A percentile compares a stretch with the other conserved stretches of the same genome.
Conservation (phyloP, 2,797 vertebrate genomes). For the Thunnus albacares region DNA sequence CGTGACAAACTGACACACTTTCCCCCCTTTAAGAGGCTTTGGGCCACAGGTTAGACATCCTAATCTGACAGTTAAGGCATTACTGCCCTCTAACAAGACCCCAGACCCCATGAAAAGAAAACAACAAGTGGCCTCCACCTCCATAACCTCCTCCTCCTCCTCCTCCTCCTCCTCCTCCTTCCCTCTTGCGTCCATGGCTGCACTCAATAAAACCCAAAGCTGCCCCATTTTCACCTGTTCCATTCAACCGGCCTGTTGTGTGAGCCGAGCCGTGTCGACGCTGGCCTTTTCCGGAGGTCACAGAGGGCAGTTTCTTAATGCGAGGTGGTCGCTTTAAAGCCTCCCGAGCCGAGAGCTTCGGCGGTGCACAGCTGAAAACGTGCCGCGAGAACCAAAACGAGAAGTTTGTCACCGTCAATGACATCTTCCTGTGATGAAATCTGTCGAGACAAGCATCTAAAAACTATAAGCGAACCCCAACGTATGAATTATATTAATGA, state of each 20-base stretch:
- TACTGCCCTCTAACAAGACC: constrained; percentile 54
- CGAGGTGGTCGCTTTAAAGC: constrained; percentile 23
- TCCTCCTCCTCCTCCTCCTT: neutral
- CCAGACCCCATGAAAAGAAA: constrained; percentile 45
- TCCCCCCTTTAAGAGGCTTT: constrained; percentile 39
- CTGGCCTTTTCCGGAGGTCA: constrained; percentile 48
- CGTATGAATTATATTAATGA: constrained; percentile 6
- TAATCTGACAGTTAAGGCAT: constrained; percentile 65
- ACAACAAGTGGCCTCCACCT: constrained; percentile 48
- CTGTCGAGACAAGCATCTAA: constrained; percentile 40
- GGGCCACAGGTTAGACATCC: constrained; percentile 33
- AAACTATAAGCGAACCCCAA: neutral
- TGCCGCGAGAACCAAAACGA: constrained; percentile 5
- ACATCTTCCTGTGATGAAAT: neutral
- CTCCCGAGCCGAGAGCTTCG: neutral
- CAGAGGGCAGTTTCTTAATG: constrained; percentile 21
- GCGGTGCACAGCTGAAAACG: constrained; percentile 40
- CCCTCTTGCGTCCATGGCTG: neutral
- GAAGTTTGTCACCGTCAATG: neutral
- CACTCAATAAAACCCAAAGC: constrained; percentile 56
- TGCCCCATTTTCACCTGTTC: constrained; percentile 68
- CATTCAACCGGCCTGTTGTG: constrained; percentile 56
- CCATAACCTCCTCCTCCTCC: neutral
- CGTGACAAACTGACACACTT: constrained; percentile 37
- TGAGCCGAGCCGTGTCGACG: constrained; percentile 44